phyloP scores from a whole-genome alignment of 2,113 vertebrate genomes.

The Manacus vitellinus region DNA sequence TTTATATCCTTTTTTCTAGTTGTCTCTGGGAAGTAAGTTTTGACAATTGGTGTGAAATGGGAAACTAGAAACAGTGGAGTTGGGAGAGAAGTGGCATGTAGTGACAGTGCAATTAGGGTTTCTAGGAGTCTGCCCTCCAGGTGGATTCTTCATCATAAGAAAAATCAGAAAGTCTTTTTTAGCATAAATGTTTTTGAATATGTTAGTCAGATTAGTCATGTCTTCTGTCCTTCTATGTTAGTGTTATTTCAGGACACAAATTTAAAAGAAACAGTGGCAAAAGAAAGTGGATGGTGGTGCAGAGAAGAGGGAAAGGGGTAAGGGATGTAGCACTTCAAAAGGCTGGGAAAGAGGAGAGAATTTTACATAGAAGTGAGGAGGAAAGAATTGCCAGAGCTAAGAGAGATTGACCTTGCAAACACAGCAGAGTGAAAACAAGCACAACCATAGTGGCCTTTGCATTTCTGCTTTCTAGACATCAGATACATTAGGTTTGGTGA shows the following conservation, averaged over 20 bases:
- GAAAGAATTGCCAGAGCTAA: background rate
- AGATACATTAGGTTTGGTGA: background rate
- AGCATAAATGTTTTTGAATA: background rate
- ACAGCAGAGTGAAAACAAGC: background rate
- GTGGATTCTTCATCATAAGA: background rate
- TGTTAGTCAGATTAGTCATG: background rate
- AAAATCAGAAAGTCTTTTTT: background rate
- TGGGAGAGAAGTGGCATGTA: background rate
- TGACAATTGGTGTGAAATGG: background rate
- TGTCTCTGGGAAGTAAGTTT: background rate
- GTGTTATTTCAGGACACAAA: background rate
- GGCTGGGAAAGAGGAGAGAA: background rate
- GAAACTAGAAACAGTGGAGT: background rate
- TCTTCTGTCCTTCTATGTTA: background rate
- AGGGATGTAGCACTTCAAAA: background rate
- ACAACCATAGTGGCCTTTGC: fast-evolving
- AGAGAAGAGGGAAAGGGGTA: background rate
- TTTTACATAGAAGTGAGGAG: background rate
- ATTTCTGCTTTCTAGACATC: background rate
- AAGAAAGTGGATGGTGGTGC: background rate
- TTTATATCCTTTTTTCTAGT: background rate
- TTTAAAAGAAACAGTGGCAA: background rate
- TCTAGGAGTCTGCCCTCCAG: background rate
- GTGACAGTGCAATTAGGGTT: background rate
- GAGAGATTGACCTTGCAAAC: background rate